Evolutionary conservation across 2,113 vertebrate species (phyloP), one percentile per base, ranked within the genome.

Genomic region (Equus quagga): DNA sequence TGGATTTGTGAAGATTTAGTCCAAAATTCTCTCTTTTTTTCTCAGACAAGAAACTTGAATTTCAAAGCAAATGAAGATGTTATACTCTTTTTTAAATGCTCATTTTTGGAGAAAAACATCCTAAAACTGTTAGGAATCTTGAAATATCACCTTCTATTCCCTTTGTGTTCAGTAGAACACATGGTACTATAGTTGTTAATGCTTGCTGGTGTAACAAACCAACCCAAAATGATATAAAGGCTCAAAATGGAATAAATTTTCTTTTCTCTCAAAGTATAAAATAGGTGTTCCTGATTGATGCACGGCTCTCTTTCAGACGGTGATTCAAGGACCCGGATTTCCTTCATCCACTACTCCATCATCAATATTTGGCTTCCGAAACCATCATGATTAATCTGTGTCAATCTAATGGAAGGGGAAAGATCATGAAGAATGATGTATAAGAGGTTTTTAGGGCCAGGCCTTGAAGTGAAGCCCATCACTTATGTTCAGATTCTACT

Each of bases 231-330:
- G 78, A 64, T 6, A 36, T n/a, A 62, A 65, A 83, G n/a, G 10
- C 36, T 92, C 79, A 81, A 69, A 82, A 70, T 6, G 7, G 28
- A 90, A 89, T 28, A 62, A 56, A 4, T 65, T 83, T 78, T 54
- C 44, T 94, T 84, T 94, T 91, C 65, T 94, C 28, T 70, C 76
- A 58, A 96, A 82, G n/a, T 60, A 44, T 80, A 79, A 69, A 70
- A 65, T 4, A 33, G 33, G 1, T 78, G 2, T 56, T 70, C 12
- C 21, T 33, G 31, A 80, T 0, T 41, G 80, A 70, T 44, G 19
- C 33, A 51, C n/a, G 49, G 17, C 17, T 86, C 26, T 94, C 80
- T 92, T 90, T 28, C 64, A 84, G 79, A 65, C 33, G 19, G 31
- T 56, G 28, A 94, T 49, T 76, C 46, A 33, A 84, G 10, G 51